Base-by-base conservation (phyloP, 2,113 vertebrate genomes). In the Patagioenas fasciata region DNA sequence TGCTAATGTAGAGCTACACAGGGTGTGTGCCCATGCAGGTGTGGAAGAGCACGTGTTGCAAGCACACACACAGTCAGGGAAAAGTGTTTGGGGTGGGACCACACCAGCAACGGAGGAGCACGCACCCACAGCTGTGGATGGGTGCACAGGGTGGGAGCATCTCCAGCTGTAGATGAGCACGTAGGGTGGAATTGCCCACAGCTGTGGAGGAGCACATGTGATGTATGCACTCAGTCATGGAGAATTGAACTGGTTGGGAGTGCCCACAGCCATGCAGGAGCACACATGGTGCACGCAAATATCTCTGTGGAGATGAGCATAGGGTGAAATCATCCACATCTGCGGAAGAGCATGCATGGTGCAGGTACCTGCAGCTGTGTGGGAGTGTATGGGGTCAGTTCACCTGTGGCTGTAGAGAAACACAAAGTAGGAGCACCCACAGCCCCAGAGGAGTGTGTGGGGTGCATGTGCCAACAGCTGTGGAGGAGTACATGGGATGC, bases 1-100 rank as follows among this genome's bases (percentile, higher is more conserved):
- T 8, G 0, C 14, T 19, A 2, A 1, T 2, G 32, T 18, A 6
- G 44, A 25, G 4, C 40, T 11, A 5, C 13, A 2, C 26, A 2
- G 48, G 7, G 31, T 9, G 31, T 4, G 2, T 7, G 34, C 25
- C 2, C 3, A 2, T 5, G 3, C 1, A 4, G 31, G 24, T 3
- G 1, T 4, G 18, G 44, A 34, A 28, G 13, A 51, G 31, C 28
- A 7, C 3, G 2, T 1, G 18, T 20, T 19, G 26, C 13, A 4
- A 38, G 28, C 5, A 21, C 13, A 3, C 4, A 3, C 1, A 0
- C 16, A 6, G 15, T 8, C 3, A 4, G 20, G 5, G 16, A 62
- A 29, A 25, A 28, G 29, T 1, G 25, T 20, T 16, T 28, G 23
- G 47, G 26, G 7, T 50, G 38, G 32, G 61, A 61, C n/a, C 38